These are phyloP conservation scores for Heliconius hermathena DNA, from an alignment of 1,140 invertebrate genomes.

Conservation along the genomic window DNA sequence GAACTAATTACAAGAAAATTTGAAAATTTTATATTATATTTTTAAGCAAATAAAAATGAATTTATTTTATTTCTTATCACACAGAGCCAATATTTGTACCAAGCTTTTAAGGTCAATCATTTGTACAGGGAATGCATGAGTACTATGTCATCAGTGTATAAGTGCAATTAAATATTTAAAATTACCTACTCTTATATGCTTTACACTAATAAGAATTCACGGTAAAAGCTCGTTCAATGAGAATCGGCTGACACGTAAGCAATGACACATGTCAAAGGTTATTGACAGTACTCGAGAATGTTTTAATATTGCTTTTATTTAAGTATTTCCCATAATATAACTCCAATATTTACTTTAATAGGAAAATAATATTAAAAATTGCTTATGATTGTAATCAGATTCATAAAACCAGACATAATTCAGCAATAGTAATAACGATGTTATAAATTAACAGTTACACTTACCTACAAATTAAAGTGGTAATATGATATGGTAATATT, in stretches of 20 bases:
- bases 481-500: constrained; percentile 10
- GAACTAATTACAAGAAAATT: no score
- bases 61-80: neutral
- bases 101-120: neutral
- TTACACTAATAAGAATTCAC: constrained; percentile 32
- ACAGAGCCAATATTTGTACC: neutral
- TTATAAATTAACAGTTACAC: neutral
- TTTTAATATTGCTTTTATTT: constrained; percentile 9
- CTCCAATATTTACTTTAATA: neutral
- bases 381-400: neutral
- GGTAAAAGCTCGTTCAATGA: constrained; percentile 29
- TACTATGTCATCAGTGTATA: neutral
- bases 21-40: neutral
- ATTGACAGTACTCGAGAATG: constrained; percentile 61
- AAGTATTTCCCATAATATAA: neutral
- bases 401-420: neutral
- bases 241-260: constrained; percentile 76
- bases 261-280: constrained; percentile 82
- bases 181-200: constrained; percentile 19
- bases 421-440: neutral
- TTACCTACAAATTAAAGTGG: constrained; percentile 23
- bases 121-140: neutral
- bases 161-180: neutral
- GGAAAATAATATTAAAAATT: neutral
- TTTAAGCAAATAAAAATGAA: neutral